Evolutionary conservation across 2,888 invertebrate species (phyloP), one percentile per base, ranked within the genome.

Genomic region (Polydesmus complanatus): DNA sequence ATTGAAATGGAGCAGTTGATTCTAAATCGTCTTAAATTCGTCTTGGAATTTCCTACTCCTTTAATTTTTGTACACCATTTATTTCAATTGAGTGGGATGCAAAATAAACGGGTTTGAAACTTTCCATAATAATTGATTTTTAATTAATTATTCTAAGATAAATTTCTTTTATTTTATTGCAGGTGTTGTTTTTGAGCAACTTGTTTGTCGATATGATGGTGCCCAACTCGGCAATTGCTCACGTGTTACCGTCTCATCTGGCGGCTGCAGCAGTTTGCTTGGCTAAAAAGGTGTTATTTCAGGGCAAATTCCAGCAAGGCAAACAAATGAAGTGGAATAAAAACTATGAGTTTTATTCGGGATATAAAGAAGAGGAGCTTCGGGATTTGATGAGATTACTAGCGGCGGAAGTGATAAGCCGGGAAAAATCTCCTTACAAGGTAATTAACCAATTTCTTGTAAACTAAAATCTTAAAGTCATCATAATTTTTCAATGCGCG

Each of bases 41-140:
- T 37, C 23, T 57, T 61, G 48, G 56, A 58, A n/a, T 56, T 61
- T 53, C 56, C 61, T 2, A 58, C 57, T 22, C 58, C 58, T 11
- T 58, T 61, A 58, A 52, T 53, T 2, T 61, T 61, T 21, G 27
- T 61, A 18, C 19, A 61, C 19, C 8, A 27, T 8, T 61, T 26
- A 11, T n/a, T 53, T n/a, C 57, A 61, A 47, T 8, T 37, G 14
- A 37, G 37, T 14, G 37, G 37, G 14, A n/a, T n/a, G n/a, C n/a
- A n/a, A n/a, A n/a, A n/a, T n/a, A n/a, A n/a, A n/a, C n/a, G n/a
- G n/a, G 8, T 14, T 37, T 37, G 37, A 8, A 37, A 37, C 14
- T 37, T 37, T 37, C 37, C 14, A 37, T 37, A 14, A 37, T n/a
- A n/a, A n/a, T n/a, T n/a, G n/a, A n/a, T n/a, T n/a, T n/a, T n/a